These are phyloP conservation scores for Larimichthys polyactis DNA, from an alignment of 2,113 vertebrate genomes.

Conservation along the genomic window DNA sequence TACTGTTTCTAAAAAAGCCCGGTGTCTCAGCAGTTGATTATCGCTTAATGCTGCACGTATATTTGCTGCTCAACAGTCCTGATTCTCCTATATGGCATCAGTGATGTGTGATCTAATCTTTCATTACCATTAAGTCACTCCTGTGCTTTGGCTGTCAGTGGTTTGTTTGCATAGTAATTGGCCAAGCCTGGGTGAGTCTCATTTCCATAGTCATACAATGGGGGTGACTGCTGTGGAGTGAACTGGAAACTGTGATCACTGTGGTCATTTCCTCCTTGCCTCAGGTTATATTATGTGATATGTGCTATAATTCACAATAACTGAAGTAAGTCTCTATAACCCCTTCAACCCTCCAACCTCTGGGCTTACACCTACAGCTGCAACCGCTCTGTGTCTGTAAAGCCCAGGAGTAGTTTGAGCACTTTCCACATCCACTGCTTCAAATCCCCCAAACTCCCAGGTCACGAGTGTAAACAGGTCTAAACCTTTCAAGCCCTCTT, in stretches of 20 bases:
- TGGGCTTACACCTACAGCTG: too few relatives aligned
- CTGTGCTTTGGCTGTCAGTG: neutral
- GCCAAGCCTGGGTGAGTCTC: neutral
- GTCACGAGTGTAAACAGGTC: conserved; percentile 15
- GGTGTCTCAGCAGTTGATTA: neutral
- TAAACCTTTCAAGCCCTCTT: conserved; percentile 24
- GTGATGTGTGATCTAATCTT: neutral
- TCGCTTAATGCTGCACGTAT: neutral
- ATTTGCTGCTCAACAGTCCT: neutral
- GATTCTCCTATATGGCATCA: neutral
- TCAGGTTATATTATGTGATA: neutral
- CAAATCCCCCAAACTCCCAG: neutral
- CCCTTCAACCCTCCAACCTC: too few relatives aligned
- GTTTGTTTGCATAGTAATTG: neutral
- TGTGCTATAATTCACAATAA: neutral
- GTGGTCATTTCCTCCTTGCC: neutral
- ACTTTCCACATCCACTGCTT: conserved; percentile 4
- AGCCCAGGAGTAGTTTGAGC: neutral
- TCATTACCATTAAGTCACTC: neutral
- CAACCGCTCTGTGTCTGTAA: neutral
- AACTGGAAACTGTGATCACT: conserved; percentile 17
- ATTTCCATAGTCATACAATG: conserved; percentile 35
- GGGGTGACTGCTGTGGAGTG: conserved; percentile 21
- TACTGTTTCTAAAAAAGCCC: neutral
- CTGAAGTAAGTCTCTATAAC: neutral